These are phyloP conservation scores for Drosophila neutralis DNA, from an alignment of 2,888 invertebrate genomes.

Conservation along the genomic window DNA sequence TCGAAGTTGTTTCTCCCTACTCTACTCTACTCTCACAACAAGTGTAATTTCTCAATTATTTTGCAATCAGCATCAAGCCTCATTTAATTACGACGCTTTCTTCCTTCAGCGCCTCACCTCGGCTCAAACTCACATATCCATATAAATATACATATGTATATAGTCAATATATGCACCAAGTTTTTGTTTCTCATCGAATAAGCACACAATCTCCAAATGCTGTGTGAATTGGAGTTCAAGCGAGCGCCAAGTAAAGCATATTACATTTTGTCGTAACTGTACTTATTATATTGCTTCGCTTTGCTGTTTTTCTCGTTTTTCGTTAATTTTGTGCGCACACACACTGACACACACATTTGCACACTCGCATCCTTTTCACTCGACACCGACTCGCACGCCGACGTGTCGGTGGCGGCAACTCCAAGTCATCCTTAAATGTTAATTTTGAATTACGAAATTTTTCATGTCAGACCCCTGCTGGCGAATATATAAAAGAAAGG, in stretches of 20 bases:
- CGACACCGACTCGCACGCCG: conserved; percentile 41
- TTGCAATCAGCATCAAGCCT: neutral
- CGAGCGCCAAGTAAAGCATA: conserved; percentile 50
- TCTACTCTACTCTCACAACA: conserved; percentile 3
- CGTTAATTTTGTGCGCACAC: conserved; percentile 67
- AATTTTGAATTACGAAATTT: conserved; percentile 81
- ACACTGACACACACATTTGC: conserved; percentile 21
- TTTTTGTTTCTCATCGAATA: conserved; percentile 20
- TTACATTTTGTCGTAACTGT: conserved; percentile 70
- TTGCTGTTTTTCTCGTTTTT: conserved; percentile 60
- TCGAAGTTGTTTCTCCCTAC: neutral
- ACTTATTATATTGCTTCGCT: conserved; percentile 50
- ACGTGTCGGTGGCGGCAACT: conserved; percentile 60
- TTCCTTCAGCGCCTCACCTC: neutral
- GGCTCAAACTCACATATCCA: neutral
- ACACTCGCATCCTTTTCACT: conserved; percentile 50
- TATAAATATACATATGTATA: neutral
- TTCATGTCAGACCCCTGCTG: conserved; percentile 65
- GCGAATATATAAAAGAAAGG: conserved; percentile 31
- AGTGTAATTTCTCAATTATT: neutral
- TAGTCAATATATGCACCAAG: conserved; percentile 1
- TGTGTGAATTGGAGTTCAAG: conserved; percentile 62
- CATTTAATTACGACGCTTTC: conserved; percentile 7
- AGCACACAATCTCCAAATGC: conserved; percentile 68
- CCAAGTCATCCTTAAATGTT: conserved; percentile 81